Conservation (phyloP, 2,797 vertebrate genomes). For the Mastacembelus armatus region DNA sequence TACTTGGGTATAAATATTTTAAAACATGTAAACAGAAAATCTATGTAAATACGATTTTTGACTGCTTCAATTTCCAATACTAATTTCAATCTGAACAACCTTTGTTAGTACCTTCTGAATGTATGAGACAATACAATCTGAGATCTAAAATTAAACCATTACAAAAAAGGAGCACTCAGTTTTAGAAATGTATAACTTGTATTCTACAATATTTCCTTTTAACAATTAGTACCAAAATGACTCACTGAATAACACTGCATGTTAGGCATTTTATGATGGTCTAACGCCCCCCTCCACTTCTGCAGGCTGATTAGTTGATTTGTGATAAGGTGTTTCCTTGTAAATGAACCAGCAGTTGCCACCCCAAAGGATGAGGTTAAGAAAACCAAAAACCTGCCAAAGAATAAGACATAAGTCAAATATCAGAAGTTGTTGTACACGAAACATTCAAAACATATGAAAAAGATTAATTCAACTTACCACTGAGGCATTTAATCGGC, state of each 20-base stretch:
- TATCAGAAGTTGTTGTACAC: background rate
- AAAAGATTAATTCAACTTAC: conserved; percentile 75
- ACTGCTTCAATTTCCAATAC: background rate
- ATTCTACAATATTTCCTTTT: conserved; percentile 5
- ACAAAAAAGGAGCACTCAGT: conserved; percentile 18
- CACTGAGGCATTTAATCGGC: conserved; percentile 94
- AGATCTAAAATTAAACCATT: conserved; percentile 21
- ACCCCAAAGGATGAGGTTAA: conserved; percentile 94
- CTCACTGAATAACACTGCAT: conserved; percentile 22
- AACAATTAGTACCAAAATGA: conserved; percentile 42
- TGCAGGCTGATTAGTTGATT: conserved; percentile 64
- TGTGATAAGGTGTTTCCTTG: conserved; percentile 93
- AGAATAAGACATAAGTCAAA: conserved; percentile 13
- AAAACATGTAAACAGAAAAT: conserved; percentile 13
- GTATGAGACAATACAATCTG: conserved; percentile 6
- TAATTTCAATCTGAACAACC: conserved; percentile 11
- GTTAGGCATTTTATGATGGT: conserved; percentile 51
- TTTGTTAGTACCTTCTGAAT: conserved; percentile 2
- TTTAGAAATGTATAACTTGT: conserved; percentile 22
- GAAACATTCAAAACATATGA: background rate
- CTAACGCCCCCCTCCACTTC: conserved; percentile 43
- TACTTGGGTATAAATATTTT: conserved; percentile 6
- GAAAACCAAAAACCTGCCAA: conserved; percentile 91
- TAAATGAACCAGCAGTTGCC: conserved; percentile 97
- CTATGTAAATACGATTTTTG: background rate